Evolutionary conservation across 2,888 invertebrate species (phyloP).

Genomic region (Leptinotarsa juncta): DNA sequence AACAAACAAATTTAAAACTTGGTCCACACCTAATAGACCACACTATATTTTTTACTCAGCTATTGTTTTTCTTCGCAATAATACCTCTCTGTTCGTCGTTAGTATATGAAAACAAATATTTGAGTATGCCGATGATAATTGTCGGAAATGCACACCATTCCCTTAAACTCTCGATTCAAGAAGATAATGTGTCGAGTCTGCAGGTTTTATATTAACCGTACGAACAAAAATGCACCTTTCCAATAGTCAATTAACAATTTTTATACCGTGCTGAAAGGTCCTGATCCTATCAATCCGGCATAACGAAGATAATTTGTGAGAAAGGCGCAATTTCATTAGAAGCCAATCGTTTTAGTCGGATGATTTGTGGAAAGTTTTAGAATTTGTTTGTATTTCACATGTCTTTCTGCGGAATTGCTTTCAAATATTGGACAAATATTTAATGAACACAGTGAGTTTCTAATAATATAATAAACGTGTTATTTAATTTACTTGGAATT

Average conservation of each 20-base stretch:
- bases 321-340: background rate
- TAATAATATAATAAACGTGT: background rate
- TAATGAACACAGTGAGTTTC: background rate
- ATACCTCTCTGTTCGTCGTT: background rate
- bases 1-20: too few relatives aligned
- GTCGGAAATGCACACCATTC: background rate
- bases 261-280: background rate
- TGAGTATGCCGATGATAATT: background rate
- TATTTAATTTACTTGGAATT: background rate
- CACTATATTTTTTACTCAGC: too few relatives aligned
- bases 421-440: conserved; percentile 7
- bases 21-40: too few relatives aligned
- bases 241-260: conserved; percentile 6
- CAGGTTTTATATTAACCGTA: background rate
- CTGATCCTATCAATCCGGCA: conserved; percentile 4
- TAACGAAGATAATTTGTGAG: background rate
- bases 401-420: conserved; percentile 1
- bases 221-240: conserved; percentile 3
- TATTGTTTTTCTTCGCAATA: too few relatives aligned
- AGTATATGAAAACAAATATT: background rate
- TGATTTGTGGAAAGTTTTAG: background rate
- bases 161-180: background rate
- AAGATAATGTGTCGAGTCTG: background rate
- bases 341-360: background rate
- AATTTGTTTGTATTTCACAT: conserved; percentile 14